Conservation (phyloP, 2,113 vertebrate genomes). For the Tragelaphus strepsiceros region DNA sequence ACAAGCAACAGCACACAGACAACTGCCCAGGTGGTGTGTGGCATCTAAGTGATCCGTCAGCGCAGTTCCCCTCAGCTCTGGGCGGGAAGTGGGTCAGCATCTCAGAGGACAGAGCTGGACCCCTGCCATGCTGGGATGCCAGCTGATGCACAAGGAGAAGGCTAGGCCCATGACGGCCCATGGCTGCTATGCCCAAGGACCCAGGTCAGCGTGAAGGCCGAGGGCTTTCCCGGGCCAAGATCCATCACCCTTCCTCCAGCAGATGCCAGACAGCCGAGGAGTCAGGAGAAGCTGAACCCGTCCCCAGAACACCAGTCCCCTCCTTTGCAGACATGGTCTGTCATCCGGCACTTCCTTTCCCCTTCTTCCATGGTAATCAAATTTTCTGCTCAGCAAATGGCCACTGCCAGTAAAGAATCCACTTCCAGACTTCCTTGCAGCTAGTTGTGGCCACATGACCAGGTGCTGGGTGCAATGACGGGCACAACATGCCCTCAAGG, state of each 20-base stretch:
- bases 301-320: background rate
- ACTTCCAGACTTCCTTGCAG: background rate
- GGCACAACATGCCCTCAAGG: background rate
- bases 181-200: background rate
- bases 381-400: background rate
- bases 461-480: background rate
- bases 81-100: background rate
- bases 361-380: accelerated
- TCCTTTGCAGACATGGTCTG: background rate
- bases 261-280: background rate
- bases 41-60: accelerated
- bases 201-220: background rate
- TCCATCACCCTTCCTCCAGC: background rate
- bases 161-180: accelerated
- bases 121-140: no score
- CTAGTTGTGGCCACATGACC: background rate
- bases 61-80: background rate
- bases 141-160: no score
- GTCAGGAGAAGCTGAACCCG: background rate
- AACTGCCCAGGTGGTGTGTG: accelerated
- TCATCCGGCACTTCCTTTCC: background rate
- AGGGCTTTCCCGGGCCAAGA: background rate
- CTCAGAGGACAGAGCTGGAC: background rate
- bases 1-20: accelerated
- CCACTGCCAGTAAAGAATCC: background rate